Percentiles rank a stretch among this genome's conserved stretches.
phyloP scores from a whole-genome alignment of 2,888 invertebrate species.

The Siphlonurus alternatus region DNA sequence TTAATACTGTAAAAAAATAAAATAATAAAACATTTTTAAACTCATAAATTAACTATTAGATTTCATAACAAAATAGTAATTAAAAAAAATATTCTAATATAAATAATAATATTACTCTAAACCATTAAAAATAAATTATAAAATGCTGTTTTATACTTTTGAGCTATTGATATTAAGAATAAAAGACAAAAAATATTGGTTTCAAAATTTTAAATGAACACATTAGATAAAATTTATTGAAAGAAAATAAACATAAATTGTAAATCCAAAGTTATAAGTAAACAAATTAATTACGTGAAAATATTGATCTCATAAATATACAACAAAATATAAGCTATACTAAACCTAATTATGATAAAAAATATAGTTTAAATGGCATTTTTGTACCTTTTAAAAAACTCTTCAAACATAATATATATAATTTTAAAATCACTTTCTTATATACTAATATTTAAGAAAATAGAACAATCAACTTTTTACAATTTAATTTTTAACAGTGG shows the following conservation, averaged over 20 bases:
- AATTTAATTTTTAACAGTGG: too few relatives aligned
- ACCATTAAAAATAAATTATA: too few relatives aligned
- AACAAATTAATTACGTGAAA: too few relatives aligned
- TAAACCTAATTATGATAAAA: neutral
- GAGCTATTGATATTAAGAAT: neutral
- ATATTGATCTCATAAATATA: neutral
- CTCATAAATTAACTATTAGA: too few relatives aligned
- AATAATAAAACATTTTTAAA: too few relatives aligned
- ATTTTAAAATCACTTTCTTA: neutral
- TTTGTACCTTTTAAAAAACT: neutral
- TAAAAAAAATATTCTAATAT: too few relatives aligned
- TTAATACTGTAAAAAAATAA: too few relatives aligned
- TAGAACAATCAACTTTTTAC: neutral
- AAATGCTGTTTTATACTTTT: neutral
- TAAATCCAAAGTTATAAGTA: neutral
- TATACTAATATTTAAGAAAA: neutral
- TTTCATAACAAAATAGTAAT: too few relatives aligned
- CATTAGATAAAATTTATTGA: neutral
- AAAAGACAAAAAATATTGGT: neutral
- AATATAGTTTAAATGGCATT: neutral
- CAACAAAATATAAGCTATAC: neutral
- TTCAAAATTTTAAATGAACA: neutral
- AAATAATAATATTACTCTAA: too few relatives aligned
- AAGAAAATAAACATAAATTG: neutral
- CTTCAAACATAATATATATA: neutral